Base-by-base conservation (phyloP, 2,113 vertebrate genomes). In the Lethenteron camtschaticum region DNA sequence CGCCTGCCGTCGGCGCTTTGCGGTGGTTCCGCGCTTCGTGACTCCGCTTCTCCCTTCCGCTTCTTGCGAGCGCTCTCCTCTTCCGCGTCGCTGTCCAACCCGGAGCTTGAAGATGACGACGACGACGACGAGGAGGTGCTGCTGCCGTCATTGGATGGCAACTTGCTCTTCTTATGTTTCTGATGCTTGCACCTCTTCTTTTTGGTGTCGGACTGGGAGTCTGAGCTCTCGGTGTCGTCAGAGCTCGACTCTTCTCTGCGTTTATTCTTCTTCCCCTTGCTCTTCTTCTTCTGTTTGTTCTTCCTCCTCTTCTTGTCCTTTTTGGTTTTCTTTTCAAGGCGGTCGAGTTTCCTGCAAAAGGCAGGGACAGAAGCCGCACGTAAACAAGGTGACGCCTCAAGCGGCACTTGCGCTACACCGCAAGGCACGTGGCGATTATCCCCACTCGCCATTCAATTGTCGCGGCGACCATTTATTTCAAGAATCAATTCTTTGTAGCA, bases 301-400 rank as follows among this genome's bases (percentile, higher is more conserved):
- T 85, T 92, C 74, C 73, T 80, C 80, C 81, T 87, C 74, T 80
- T 84, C 72, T 89, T 90, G 68, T 84, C 82, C 77, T 81, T 85
- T 78, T 85, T 90, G 75, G 87, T 86, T 73, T 89, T 82, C 78
- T 95, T 92, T 72, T 96, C 90, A 56, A 96, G 82, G 68, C 84
- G 88, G 77, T 96, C 94, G 20, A 99, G 81, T 79, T 99, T 99
- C 80, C 94, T 96, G 70, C 58, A 63, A 71, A 76, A 72, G 4
- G 57, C 41, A 11, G 59, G 72, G 69, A 58, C 14, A 59, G 41
- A 59, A 69, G 71, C 12, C 68, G 57, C 71, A 16, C 8, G 9
- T n/a, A 70, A 70, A 72, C 70, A 13, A 12, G 56, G 11, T 8
- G 14, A 20, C 57, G n/a, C 41, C 41, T 41, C 41, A 41, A 41